Percentiles rank a stretch among this genome's conserved stretches.
Evolutionary conservation across 2,888 invertebrate genomes (phyloP).

Genomic region (Clistopyga incitator): DNA sequence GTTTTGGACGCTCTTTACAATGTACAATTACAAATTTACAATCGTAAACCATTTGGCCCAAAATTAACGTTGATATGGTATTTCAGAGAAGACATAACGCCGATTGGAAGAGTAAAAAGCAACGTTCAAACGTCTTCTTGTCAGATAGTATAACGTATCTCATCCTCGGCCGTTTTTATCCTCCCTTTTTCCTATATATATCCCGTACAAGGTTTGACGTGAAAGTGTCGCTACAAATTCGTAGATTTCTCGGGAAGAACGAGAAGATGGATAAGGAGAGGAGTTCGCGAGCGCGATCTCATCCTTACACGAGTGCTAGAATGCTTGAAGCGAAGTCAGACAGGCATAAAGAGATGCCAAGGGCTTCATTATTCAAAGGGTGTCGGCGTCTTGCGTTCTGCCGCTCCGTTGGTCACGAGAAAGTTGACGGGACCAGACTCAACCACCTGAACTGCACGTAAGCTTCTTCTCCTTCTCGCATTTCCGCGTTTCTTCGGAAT

Average conservation of each 20-base stretch:
- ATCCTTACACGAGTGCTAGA: constrained; percentile 45
- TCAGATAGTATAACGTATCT: constrained; percentile 41
- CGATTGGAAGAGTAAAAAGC: constrained; percentile 21
- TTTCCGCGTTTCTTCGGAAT: constrained; percentile 54
- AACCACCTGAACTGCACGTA: constrained; percentile 72
- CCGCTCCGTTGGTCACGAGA: constrained; percentile 78
- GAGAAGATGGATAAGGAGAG: constrained; percentile 44
- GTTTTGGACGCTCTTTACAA: not conserved
- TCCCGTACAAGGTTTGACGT: constrained; percentile 10
- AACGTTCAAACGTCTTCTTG: constrained; percentile 26
- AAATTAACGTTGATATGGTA: not conserved
- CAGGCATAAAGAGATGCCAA: constrained; percentile 75
- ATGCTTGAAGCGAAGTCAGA: constrained; percentile 73
- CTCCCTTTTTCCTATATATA: constrained; percentile 41
- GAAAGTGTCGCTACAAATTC: constrained; percentile 75
- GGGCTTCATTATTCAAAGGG: constrained; percentile 83
- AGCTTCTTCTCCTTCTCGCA: constrained; percentile 47
- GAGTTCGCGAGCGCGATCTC: constrained; percentile 41
- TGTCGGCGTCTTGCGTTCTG: constrained; percentile 81
- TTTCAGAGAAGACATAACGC: not conserved
- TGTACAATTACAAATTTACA: constrained; percentile 9
- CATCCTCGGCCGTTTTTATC: constrained; percentile 53
- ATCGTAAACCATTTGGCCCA: not conserved
- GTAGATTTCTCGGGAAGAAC: constrained; percentile 69
- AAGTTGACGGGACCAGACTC: constrained; percentile 79